Evolutionary conservation across 2,888 invertebrate species (phyloP), one percentile per base, ranked within the genome.

Genomic region (Matsumyia berberina): DNA sequence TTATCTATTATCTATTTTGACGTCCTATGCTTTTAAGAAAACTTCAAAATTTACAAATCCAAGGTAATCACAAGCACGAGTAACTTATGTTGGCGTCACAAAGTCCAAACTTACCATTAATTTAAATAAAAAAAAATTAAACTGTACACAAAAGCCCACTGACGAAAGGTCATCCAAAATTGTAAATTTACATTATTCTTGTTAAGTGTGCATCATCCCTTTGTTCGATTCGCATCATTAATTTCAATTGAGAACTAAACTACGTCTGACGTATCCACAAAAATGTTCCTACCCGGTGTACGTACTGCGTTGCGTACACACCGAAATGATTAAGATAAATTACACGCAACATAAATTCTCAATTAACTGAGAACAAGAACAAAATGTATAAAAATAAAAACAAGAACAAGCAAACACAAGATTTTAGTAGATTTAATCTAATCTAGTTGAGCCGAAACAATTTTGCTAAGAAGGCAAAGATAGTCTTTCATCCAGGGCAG

Each of bases 271-370:
- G 8, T 49, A 12, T 19, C 35, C 31, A 39, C 62, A 35, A 60
- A 55, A 62, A 53, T 15, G 31, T 70, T 49, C 9, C 57, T 24
- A n/a, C n/a, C 24, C 24, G 24, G n/a, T 31, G 44, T 60, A 12
- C 11, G 29, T 37, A 17, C 57, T 33, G 37, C 19, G 37, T n/a
- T n/a, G n/a, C 24, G 24, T 24, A 4, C 4, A 24, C 24, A 37
- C 9, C 35, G 37, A 46, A 31, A 37, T 67, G 35, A 80, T 80
- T 73, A 67, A 80, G 73, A 80, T 67, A 44, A 67, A 80, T 80
- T 60, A 44, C 33, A 35, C 42, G 60, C 9, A 51, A 53, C 37
- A 44, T 19, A 46, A 49, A 64, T 66, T 67, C 29, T 51, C 24
- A 79, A 72, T 72, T 42, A 49, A 72, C 24, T 49, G 46, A 49